A percentile compares a stretch with the other conserved stretches of the same genome.
Evolutionary conservation across 2,888 invertebrate genomes (phyloP).

Genomic region (Drosophila cracens): DNA sequence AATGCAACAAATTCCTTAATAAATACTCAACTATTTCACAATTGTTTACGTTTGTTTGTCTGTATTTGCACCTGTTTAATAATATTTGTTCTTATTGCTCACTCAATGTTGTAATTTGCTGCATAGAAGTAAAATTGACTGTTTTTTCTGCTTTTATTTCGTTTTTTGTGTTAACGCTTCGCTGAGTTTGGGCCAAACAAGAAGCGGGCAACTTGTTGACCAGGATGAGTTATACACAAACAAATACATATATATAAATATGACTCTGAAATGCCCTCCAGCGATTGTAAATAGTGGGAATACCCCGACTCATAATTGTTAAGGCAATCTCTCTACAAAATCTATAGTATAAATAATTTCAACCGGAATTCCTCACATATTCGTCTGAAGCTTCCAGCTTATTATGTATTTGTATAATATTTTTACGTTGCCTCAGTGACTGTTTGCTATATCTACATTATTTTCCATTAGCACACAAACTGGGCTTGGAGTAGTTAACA

Average conservation of each 20-base stretch:
- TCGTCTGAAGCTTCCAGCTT: neutral
- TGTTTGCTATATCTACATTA: neutral
- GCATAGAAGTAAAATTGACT: neutral
- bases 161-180: conserved; percentile 34
- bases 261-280: conserved; percentile 13
- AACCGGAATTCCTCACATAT: neutral
- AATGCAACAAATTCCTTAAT: conserved; percentile 5
- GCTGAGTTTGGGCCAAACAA: conserved; percentile 27
- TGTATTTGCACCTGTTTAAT: neutral
- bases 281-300: conserved; percentile 5
- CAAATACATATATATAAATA: neutral
- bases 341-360: neutral
- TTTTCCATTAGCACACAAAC: neutral
- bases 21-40: neutral
- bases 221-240: conserved; percentile 1
- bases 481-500: neutral
- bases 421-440: neutral
- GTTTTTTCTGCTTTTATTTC: neutral
- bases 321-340: neutral
- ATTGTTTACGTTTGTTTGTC: neutral
- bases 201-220: neutral
- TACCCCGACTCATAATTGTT: conserved; percentile 6
- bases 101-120: conserved; percentile 12
- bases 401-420: neutral
- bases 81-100: conserved; percentile 16